Evolutionary conservation across 1,140 invertebrate species (phyloP), one percentile per base, ranked within the genome.

Genomic region (Bombus polaris): DNA sequence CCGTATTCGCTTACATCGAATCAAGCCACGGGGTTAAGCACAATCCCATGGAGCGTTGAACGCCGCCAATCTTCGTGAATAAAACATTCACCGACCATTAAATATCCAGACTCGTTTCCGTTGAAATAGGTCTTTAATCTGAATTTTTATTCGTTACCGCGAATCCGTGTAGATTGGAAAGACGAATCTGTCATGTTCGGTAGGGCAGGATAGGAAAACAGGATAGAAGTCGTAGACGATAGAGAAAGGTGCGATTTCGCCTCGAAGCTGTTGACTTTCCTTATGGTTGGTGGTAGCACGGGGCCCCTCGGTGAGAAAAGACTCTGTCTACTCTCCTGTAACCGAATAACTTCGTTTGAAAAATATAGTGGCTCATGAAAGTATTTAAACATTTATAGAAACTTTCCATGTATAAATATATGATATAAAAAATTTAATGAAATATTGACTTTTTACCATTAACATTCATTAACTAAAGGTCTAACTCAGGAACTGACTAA

Each of bases 191-290:
- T 53, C 57, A 53, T 32, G 18, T 9, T 13, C 3, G 35, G 8
- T 5, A 44, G 22, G 35, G 44, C 42, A 18, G 25, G 25, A 28
- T 72, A 32, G 35, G 39, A 57, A 77, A 59, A 32, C 13, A 62
- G 28, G 4, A 13, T 62, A 13, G 32, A 32, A 39, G 66, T 73
- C 81, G 44, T 62, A 37, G 42, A 74, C n/a, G 28, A n/a, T 35
- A 47, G 42, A 78, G 68, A 80, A 57, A 88, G 82, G 85, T 82
- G 83, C 82, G 84, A 92, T 91, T 81, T 87, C 71, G 79, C 15
- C 39, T 81, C 72, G 86, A 87, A 88, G 87, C 81, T 92, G 90
- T 92, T 89, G 90, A 92, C 91, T 92, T 92, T 92, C 79, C 83
- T 39, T 73, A 72, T 73, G 80, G 86, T 73, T 82, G 85, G 71